Evolutionary conservation across 2,888 invertebrate species (phyloP).

Genomic region (Oegoconia quadripuncta): DNA sequence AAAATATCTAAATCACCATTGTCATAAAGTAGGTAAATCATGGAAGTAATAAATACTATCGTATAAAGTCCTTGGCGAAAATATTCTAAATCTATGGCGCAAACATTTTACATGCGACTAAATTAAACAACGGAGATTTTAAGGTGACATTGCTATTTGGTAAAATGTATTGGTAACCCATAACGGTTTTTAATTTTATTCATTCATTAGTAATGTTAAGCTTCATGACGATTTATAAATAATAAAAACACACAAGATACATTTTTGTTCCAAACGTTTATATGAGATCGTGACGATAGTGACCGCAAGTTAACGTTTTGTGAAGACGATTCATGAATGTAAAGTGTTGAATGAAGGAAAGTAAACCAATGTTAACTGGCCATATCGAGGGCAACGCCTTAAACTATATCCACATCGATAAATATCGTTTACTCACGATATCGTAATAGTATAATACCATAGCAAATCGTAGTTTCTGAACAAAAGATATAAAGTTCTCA

Average conservation of each 20-base stretch:
- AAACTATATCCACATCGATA: constrained; percentile 11
- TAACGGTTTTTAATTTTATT: too few species aligned
- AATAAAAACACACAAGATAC: background rate
- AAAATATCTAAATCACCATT: too few species aligned
- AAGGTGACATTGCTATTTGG: too few species aligned
- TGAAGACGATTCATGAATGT: constrained; percentile 30
- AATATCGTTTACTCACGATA: constrained; percentile 16
- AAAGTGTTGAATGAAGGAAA: constrained; percentile 28
- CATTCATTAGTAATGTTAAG: too few species aligned
- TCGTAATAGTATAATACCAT: constrained; percentile 25
- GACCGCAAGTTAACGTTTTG: constrained; percentile 33
- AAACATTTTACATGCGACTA: too few species aligned
- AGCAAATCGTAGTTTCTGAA: constrained; percentile 31
- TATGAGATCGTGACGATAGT: constrained; percentile 24
- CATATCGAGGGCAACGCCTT: constrained; percentile 20
- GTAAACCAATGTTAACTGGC: constrained; percentile 18
- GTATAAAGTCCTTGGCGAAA: too few species aligned
- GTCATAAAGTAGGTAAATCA: too few species aligned
- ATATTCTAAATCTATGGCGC: too few species aligned
- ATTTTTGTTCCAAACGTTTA: background rate
- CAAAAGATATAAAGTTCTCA: constrained; percentile 35
- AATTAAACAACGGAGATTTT: too few species aligned
- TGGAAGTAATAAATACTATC: too few species aligned
- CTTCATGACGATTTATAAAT: background rate
- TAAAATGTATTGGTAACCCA: too few species aligned